Evolutionary conservation across 1,140 invertebrate genomes (phyloP), one percentile per base, ranked within the genome.

Genomic region (Coenobita brevimanus): DNA sequence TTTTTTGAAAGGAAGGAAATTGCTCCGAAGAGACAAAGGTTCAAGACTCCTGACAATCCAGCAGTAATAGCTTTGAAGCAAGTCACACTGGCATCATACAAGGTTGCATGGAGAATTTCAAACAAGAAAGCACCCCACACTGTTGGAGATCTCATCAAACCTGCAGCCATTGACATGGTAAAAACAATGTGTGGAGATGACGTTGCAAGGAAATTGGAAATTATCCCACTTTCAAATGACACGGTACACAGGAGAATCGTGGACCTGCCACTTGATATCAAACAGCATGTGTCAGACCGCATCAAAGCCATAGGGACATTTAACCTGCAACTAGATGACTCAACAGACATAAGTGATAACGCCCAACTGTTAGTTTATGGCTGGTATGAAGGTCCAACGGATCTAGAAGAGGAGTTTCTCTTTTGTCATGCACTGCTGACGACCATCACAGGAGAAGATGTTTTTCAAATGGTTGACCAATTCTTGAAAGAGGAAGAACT

Each of bases 11-110:
- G 76, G 24, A 79, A 79, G 38, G 76, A 79, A 79, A 46, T 46
- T 79, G 76, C 76, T 79, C 76, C 54, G 41, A 79, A 79, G 54
- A 27, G 76, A 79, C 76, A 79, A 79, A 79, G 76, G 76, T 79
- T 79, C 50, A 46, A 79, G 76, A 27, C 76, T 27, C 76, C 76
- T 79, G 76, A 46, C 46, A 79, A 79, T 79, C 76, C 76, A 79
- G 76, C 76, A 79, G 76, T 79, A 79, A 46, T 79, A 41, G 46
- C 76, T 79, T 79, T 79, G 76, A 79, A 79, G 76, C 76, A 79
- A 50, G 76, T 10, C 76, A 79, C 54, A 69, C 38, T 69, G 10
- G 64, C 36, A 46, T 46, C 36, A 76, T 41, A 76, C 36, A 46
- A 76, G 33, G 36, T 41, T 76, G 13, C 36, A 80, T 41, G 78